Evolutionary conservation across 2,888 invertebrate genomes (phyloP), one percentile per base, ranked within the genome.

Genomic region (Caenorhabditis macrosperma): DNA sequence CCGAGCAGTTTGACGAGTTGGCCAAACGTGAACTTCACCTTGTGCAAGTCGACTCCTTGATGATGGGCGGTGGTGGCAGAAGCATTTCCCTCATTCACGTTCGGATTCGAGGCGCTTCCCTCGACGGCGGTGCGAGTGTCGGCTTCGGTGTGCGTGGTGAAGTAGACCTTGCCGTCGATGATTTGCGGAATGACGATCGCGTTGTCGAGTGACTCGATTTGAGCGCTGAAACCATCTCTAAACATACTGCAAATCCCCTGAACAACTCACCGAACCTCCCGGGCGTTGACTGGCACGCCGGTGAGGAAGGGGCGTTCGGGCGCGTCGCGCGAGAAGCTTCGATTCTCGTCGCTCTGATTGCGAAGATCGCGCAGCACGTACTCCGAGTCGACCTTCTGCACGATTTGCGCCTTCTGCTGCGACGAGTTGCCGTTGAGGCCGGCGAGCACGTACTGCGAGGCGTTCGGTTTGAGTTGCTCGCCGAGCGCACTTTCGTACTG

Each of bases 121-220:
- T 78, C 78, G 10, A 78, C 68, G 1, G 80, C 80, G 6, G 80
- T 80, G 15, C 71, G 55, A 22, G 69, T 55, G 54, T 80, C 80
- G 1, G 63, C 66, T 17, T 80, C 80, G 24, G 71, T 66, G 28
- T 80, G 75, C n/a, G 76, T 80, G 10, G 71, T 44, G 67, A 80
- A 76, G 41, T 26, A 80, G 12, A 80, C 68, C 22, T 76, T 64
- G 12, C 80, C 80, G 57, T 80, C 30, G 22, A 80, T 57, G 38
- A 80, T 76, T 26, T 71, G 64, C 22, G 80, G 80, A 26, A 66
- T 38, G 38, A 76, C 75, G 33, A 80, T 69, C n/a, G 66, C 66
- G 44, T 76, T 80, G 46, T 76, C 80, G 22, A 76, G 30, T 3
- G 76, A 71, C 17, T 80, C 80, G 44, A 76, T 57, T 41, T 76